These are phyloP conservation scores for Cataglyphis hispanica DNA, from an alignment of 1,140 invertebrate genomes.

Conservation along the genomic window DNA sequence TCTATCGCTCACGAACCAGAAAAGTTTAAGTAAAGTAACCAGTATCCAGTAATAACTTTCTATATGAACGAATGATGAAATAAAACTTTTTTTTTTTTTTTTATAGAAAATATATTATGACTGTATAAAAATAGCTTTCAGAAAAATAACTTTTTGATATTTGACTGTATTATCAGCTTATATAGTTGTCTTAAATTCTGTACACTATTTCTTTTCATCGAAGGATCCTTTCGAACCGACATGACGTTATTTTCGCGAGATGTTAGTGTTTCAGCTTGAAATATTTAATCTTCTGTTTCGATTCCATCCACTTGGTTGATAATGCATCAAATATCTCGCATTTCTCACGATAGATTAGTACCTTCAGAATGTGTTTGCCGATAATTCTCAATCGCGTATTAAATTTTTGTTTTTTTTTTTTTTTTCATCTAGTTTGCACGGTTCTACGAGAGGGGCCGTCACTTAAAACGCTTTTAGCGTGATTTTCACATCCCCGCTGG, in stretches of 20 bases:
- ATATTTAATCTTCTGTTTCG: neutral
- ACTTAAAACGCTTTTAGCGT: constrained; percentile 16
- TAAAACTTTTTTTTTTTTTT: neutral
- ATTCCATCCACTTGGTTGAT: neutral
- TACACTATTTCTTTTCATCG: neutral
- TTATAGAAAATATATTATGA: neutral
- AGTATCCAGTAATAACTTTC: neutral
- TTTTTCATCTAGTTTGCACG: neutral
- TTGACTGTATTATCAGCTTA: neutral
- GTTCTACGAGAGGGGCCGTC: neutral
- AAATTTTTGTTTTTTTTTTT: too few relatives aligned
- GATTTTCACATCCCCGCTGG: neutral
- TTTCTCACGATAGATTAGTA: neutral
- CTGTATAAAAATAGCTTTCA: neutral
- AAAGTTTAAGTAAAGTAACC: constrained; percentile 26
- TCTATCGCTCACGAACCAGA: neutral
- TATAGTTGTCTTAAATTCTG: neutral
- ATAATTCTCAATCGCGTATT: neutral
- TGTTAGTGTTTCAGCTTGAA: neutral
- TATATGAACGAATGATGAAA: constrained; percentile 3
- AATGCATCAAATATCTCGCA: neutral
- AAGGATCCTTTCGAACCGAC: neutral
- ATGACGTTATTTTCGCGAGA: neutral
- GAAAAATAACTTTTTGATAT: neutral
- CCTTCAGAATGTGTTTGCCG: neutral